Evolutionary conservation across 2,797 vertebrate genomes (phyloP).

Genomic region (Myotis vivesi): DNA sequence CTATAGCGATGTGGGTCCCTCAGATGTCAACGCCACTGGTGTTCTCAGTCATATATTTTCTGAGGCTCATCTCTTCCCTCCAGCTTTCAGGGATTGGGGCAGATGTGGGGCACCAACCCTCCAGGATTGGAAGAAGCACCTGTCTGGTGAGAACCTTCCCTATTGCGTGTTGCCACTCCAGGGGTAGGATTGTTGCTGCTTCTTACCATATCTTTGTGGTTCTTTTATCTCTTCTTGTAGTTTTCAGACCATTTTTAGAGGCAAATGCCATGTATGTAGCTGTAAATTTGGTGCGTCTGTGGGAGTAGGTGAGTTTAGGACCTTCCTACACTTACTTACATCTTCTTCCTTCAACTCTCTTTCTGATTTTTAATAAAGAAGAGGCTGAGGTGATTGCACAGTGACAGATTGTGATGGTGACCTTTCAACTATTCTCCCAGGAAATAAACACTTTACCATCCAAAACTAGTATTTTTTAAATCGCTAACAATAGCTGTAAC

Average conservation of each 20-base stretch:
- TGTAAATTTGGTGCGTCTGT: background rate
- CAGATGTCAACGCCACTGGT: background rate
- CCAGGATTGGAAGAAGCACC: background rate
- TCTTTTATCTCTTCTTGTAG: background rate
- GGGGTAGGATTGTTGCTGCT: background rate
- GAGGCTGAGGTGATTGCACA: background rate
- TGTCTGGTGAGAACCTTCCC: background rate
- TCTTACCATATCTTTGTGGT: background rate
- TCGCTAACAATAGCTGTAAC: conserved; percentile 47
- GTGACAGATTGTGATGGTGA: conserved; percentile 42
- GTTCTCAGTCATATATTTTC: background rate
- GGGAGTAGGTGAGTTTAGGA: background rate
- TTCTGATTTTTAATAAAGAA: conserved; percentile 50
- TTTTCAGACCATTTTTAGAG: background rate
- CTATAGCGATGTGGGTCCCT: background rate
- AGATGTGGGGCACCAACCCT: background rate
- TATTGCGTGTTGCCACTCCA: too few species aligned
- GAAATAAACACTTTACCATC: conserved; percentile 42
- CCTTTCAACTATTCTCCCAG: conserved; percentile 11
- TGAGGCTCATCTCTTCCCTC: background rate
- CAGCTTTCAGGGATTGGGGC: background rate
- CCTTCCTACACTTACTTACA: background rate
- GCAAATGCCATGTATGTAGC: background rate
- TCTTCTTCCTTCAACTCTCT: background rate
- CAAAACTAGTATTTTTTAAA: background rate